Evolutionary conservation across 1,140 invertebrate species (phyloP), one percentile per base, ranked within the genome.

Genomic region (Hyposmocoma kahamanoa): DNA sequence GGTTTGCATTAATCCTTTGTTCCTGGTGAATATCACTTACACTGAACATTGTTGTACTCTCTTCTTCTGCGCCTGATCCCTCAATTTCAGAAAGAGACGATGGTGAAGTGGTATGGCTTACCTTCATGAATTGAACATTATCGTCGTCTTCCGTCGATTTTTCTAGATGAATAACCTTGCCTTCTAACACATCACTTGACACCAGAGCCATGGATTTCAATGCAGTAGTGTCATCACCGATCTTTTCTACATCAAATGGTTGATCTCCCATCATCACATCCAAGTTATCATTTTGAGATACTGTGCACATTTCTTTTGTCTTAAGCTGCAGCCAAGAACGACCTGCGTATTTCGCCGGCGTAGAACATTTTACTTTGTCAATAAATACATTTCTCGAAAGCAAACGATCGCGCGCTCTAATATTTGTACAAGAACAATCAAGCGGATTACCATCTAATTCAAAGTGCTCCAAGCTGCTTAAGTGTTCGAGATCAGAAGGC

Each of bases 261-360:
- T 88, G 81, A 62, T 90, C 89, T 9, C 88, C 88, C 82, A 90
- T 84, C 87, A 91, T 89, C 70, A 90, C 80, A 32, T 90, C 88
- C 52, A 81, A 57, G 43, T 80, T 74, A 50, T 86, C 63, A 9
- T 54, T 55, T 59, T 68, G 71, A 15, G 53, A 34, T 50, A 66
- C 70, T 79, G 78, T 72, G 58, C 89, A 90, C 24, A 89, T 72
- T 30, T 89, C 85, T 52, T 84, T 77, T 47, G 86, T 87, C 82
- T 89, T 88, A 48, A 87, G 66, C 65, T 88, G 86, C 52, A 88
- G 58, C 88, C 88, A 90, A 36, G 84, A 83, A 47, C 83, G 80
- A 9, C 85, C 84, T 49, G 80, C 78, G 34, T 83, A 67, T 57
- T 87, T 82, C 45, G 47, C n/a, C 0, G 90, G 90, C 42, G 69